Base-by-base conservation (phyloP, 2,113 vertebrate species). In the Nothobranchius furzeri region DNA sequence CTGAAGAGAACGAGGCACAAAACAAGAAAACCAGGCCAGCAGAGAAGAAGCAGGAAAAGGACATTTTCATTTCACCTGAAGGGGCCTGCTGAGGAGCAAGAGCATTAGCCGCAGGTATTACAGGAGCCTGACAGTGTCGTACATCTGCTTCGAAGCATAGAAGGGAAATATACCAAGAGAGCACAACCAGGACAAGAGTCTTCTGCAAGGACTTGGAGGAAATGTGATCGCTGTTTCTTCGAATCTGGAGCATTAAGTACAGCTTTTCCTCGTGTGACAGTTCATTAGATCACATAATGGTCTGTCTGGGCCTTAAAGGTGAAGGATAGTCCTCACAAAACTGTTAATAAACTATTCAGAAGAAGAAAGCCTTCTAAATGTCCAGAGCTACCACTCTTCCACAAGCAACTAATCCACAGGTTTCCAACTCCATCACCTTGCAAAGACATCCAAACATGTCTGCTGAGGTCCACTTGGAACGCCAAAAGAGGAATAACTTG, bases 401-500 rank as follows among this genome's bases (percentile, higher is more conserved):
- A 24, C 57, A 24, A 17, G 46, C 7, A 51, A 10, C 17, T 13
- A 20, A 12, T 43, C 17, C 24, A 14, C 54, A 48, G 35, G 30
- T 30, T 30, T 30, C 30, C 30, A 61, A 53, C 12, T 24, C 11
- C 17, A 12, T 46, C 30, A 45, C 35, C 59, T 57, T 14, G 9
- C 12, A 59, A 49, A 60, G 4, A 56, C 30, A 24, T 74, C 14
- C 36, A 1, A 83, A 73, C 58, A 89, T 93, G 91, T 88, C 89
- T 14, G 71, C 83, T 4, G 82, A 91, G 67, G 68, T 89, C 46
- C 72, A 85, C 36, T 66, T 76, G 56, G 84, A 90, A 65, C 72
- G 14, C 12, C 83, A 75, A 50, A 86, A 61, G 65, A 91, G 72
- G 60, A 61, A 68, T 0, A 42, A 88, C 30, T 70, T 62, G 11